Conservation (phyloP, 2,888 invertebrate genomes). For the Mylabris sibirica region DNA sequence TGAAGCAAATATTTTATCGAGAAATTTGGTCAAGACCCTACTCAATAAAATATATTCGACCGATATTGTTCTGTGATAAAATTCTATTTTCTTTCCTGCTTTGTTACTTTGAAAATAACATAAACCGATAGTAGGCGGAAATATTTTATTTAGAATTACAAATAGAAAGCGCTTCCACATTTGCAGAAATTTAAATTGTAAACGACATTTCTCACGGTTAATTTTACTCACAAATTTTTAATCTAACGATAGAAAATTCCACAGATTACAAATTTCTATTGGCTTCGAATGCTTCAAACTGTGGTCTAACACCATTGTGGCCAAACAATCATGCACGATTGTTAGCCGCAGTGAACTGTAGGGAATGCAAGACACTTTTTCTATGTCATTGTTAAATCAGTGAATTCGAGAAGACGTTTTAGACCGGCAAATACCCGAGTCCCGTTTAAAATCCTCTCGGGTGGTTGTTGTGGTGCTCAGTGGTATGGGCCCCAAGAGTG, state of each 20-base stretch:
- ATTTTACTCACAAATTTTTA: not conserved
- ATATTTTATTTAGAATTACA: not conserved
- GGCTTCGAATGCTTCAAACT: no score
- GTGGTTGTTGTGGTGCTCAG: slow-evolving; percentile 48
- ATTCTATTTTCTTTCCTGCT: not conserved
- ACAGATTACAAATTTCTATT: not conserved
- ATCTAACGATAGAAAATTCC: not conserved
- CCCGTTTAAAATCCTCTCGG: slow-evolving; percentile 48
- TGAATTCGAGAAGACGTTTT: not conserved
- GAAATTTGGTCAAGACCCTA: not conserved
- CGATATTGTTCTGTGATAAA: no score
- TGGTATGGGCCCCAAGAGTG: slow-evolving; percentile 46
- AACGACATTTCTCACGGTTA: not conserved
- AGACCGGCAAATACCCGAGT: not conserved
- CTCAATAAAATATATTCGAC: no score
- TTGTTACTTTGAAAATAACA: no score
- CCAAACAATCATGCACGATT: not conserved
- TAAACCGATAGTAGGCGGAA: not conserved
- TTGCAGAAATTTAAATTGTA: not conserved
- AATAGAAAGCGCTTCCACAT: no score
- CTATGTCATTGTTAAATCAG: not conserved
- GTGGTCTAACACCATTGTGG: not conserved
- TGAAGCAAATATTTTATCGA: not conserved
- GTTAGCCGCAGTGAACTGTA: not conserved
- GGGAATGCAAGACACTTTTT: not conserved